Percentiles rank a stretch among this genome's conserved stretches.
phyloP scores from a whole-genome alignment of 2,888 invertebrate genomes.

The Drosophila putrida region DNA sequence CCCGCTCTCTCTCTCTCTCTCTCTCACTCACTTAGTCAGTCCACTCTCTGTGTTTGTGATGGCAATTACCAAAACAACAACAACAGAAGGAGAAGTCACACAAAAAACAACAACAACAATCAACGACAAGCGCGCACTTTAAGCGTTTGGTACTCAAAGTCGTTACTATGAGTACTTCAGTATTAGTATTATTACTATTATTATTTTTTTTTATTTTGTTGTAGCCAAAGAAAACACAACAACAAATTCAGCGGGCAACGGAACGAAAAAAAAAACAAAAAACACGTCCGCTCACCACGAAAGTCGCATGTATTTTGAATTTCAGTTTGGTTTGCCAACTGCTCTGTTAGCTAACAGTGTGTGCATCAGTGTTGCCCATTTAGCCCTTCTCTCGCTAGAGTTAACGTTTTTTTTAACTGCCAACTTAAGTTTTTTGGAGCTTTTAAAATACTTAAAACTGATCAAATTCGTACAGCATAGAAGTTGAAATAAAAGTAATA shows the following conservation, averaged over 20 bases:
- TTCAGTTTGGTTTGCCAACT: background rate
- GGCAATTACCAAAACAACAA: constrained; percentile 70
- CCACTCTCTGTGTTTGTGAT: constrained; percentile 19
- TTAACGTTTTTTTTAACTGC: too few species aligned
- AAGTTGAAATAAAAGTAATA: too few species aligned
- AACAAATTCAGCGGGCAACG: constrained; percentile 36
- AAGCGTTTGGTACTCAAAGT: constrained; percentile 39
- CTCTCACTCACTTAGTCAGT: too few species aligned
- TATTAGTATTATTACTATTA: too few species aligned
- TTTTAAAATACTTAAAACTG: too few species aligned
- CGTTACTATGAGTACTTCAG: constrained; percentile 28
- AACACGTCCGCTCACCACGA: constrained; percentile 68
- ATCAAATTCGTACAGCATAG: too few species aligned
- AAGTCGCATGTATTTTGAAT: constrained; percentile 63
- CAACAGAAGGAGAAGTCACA: constrained; percentile 38
- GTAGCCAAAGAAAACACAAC: constrained; percentile 33
- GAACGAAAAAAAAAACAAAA: constrained; percentile 35
- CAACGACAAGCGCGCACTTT: constrained; percentile 56
- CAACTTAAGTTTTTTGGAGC: too few species aligned
- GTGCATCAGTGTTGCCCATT: background rate
- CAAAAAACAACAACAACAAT: constrained; percentile 55
- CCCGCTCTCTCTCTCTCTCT: constrained; percentile 1
- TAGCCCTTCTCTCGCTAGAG: too few species aligned
- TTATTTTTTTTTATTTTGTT: background rate
- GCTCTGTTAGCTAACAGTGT: constrained; percentile 41